phyloP scores from a whole-genome alignment of 1,140 invertebrate species.

The Diorhabda carinulata region DNA sequence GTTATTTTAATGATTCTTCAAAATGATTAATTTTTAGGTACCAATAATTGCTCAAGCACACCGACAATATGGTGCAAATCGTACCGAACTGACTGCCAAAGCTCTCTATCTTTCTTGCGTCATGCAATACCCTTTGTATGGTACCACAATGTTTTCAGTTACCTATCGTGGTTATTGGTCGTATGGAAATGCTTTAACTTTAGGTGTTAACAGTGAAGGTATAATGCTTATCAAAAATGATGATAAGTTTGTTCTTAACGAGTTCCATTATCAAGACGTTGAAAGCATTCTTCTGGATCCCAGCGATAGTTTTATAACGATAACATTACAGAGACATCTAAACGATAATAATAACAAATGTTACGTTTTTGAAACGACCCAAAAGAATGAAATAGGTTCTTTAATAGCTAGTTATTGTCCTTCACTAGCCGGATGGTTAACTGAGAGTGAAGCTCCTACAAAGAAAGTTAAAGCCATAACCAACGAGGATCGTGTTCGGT shows the following conservation, averaged over 20 bases:
- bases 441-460: constrained; percentile 71
- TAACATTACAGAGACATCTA: constrained; percentile 64
- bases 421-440: constrained; percentile 77
- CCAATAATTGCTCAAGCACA: constrained; percentile 83
- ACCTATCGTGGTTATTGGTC: constrained; percentile 77
- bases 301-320: constrained; percentile 86
- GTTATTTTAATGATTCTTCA: constrained; percentile 21
- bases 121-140: constrained; percentile 95
- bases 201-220: constrained; percentile 90
- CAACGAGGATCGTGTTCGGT: constrained; percentile 74
- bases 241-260: constrained; percentile 84
- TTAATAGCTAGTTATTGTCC: constrained; percentile 90
- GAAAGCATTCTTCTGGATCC: constrained; percentile 89
- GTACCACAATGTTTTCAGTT: constrained; percentile 89
- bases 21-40: constrained; percentile 50
- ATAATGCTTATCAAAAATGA: constrained; percentile 83
- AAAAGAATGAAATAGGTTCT: constrained; percentile 88
- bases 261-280: constrained; percentile 82
- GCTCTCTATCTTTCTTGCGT: constrained; percentile 92
- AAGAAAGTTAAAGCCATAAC: constrained; percentile 62
- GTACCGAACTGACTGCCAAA: constrained; percentile 87
- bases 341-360: constrained; percentile 72
- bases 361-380: constrained; percentile 87
- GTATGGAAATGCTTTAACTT: constrained; percentile 61
- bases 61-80: constrained; percentile 83